These are phyloP conservation scores for Atopsyche davidsoni DNA, from an alignment of 1,140 invertebrate species.

Conservation along the genomic window DNA sequence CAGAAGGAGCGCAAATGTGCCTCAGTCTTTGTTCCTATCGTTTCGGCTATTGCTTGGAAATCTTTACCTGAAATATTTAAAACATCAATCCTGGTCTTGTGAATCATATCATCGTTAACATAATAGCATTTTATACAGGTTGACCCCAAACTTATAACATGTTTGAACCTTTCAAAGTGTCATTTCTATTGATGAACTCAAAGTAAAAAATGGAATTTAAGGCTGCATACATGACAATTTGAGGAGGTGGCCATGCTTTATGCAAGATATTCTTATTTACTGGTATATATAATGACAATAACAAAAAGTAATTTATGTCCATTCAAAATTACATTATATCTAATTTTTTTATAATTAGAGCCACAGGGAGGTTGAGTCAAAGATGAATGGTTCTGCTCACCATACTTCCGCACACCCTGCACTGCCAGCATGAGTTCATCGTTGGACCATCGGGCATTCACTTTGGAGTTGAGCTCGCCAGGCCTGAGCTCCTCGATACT, in stretches of 20 bases:
- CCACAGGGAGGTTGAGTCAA: background rate
- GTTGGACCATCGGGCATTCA: constrained; percentile 86
- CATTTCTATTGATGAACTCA: no score
- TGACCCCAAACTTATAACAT: no score
- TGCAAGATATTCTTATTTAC: no score
- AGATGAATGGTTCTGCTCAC: constrained; percentile 38
- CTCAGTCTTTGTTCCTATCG: constrained; percentile 92
- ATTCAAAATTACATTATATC: no score
- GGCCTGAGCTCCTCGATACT: constrained; percentile 66
- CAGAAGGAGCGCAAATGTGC: constrained; percentile 87
- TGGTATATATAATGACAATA: background rate
- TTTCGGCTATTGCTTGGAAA: constrained; percentile 91
- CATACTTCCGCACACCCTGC: constrained; percentile 89
- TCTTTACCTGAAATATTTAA: constrained; percentile 58
- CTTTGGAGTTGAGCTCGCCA: constrained; percentile 60
- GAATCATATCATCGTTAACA: no score
- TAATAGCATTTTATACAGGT: no score
- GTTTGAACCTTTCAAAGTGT: no score
- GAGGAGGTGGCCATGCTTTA: no score
- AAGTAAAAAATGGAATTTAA: no score
- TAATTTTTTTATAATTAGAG: background rate
- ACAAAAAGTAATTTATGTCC: background rate
- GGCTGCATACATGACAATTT: no score
- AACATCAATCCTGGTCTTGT: background rate
- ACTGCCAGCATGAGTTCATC: constrained; percentile 88